phyloP scores from a whole-genome alignment of 2,113 vertebrate species.

The Amphilophus citrinellus region DNA sequence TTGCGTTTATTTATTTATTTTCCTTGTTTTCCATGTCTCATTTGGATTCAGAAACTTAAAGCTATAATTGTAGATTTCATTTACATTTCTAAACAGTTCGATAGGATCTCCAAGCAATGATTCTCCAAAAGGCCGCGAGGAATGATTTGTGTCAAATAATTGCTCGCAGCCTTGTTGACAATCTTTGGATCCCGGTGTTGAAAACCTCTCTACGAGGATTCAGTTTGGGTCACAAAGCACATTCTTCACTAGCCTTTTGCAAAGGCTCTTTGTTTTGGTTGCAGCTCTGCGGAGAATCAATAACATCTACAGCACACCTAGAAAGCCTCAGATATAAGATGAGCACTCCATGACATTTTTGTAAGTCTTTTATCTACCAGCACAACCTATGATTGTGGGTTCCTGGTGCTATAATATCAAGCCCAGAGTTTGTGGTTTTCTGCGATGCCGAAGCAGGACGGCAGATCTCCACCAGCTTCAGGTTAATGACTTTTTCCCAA shows the following conservation, averaged over 20 bases:
- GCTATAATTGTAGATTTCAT: neutral
- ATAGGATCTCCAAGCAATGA: neutral
- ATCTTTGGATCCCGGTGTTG: neutral
- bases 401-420: neutral
- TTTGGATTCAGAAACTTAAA: neutral
- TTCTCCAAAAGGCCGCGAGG: neutral
- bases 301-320: neutral
- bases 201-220: neutral
- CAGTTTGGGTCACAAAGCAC: neutral
- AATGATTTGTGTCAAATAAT: neutral
- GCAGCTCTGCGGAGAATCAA: neutral
- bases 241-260: neutral
- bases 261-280: neutral
- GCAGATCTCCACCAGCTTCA: slow-evolving; percentile 21
- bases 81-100: neutral
- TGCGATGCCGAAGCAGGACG: neutral
- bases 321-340: neutral
- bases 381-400: neutral
- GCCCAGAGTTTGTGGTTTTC: neutral
- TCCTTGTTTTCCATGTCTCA: neutral
- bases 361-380: neutral
- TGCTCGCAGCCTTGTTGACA: neutral
- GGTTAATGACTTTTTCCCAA: slow-evolving; percentile 48
- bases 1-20: neutral
- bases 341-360: slow-evolving; percentile 2